Conservation (phyloP, 2,797 vertebrate species). For the Stomatorhinus walkeri region DNA sequence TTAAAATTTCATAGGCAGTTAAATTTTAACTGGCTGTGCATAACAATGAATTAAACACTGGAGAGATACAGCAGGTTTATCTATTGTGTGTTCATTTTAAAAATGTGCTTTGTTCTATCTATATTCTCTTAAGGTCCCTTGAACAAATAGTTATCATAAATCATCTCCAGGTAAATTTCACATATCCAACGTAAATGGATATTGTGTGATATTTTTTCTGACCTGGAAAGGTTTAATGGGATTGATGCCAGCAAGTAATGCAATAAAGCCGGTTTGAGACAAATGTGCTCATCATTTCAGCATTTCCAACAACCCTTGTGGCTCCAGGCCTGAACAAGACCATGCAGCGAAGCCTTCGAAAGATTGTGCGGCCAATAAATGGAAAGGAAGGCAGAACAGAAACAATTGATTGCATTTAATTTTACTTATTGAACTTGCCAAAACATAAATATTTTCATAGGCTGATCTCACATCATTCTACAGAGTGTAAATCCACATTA, state of each 20-base stretch:
- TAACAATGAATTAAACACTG: neutral
- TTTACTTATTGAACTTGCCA: neutral
- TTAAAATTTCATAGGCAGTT: neutral
- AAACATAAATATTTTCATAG: neutral
- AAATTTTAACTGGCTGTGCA: neutral
- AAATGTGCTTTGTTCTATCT: conserved; percentile 10
- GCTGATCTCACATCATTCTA: neutral
- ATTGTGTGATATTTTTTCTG: conserved; percentile 18
- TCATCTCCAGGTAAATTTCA: conserved; percentile 21
- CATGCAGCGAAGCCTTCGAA: neutral
- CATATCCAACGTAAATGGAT: neutral
- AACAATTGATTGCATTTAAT: neutral
- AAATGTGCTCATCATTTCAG: conserved; percentile 17
- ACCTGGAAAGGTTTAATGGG: conserved; percentile 18
- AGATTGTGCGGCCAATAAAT: neutral
- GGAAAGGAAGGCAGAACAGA: neutral
- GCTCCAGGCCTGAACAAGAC: conserved; percentile 3
- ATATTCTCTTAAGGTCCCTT: conserved; percentile 1
- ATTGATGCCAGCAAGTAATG: neutral
- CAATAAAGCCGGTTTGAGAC: conserved; percentile 10
- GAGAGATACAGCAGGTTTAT: neutral
- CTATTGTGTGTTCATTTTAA: conserved; percentile 4
- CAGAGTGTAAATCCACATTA: neutral
- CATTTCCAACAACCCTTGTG: neutral
- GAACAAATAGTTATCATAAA: conserved; percentile 11